Percentiles rank a stretch among this genome's conserved stretches.
These are phyloP conservation scores for Salminus brasiliensis DNA, from an alignment of 2,113 vertebrate species.

Conservation along the genomic window DNA sequence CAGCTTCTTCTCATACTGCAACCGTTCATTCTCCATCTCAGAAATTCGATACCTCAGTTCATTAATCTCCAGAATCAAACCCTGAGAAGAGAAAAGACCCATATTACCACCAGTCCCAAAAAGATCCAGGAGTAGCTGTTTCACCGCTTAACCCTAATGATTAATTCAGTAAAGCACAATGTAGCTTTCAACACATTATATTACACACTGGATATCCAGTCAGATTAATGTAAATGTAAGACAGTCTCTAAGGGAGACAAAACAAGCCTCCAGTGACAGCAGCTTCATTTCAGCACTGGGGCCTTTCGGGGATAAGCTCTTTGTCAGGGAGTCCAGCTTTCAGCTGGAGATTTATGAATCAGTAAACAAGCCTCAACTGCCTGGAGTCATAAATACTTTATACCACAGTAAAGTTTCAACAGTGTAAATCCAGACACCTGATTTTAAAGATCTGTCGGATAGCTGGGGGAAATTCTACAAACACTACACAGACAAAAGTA, in stretches of 20 bases:
- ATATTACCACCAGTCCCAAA: neutral
- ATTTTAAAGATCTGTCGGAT: neutral
- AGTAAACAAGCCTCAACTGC: slow-evolving; percentile 25
- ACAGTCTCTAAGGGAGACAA: neutral
- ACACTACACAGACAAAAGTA: neutral
- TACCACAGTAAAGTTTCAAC: slow-evolving; percentile 1
- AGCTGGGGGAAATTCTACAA: neutral
- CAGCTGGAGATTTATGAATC: slow-evolving; percentile 29
- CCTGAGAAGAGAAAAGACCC: slow-evolving; percentile 68
- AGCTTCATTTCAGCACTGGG: slow-evolving; percentile 20
- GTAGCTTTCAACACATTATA: neutral
- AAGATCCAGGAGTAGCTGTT: neutral
- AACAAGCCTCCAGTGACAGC: slow-evolving; percentile 11
- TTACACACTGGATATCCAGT: neutral
- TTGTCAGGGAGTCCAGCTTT: slow-evolving; percentile 30
- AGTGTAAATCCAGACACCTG: neutral
- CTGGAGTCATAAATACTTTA: neutral
- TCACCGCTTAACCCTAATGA: neutral
- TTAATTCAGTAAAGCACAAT: neutral
- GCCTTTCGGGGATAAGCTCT: slow-evolving; percentile 17
- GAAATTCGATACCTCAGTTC: slow-evolving; percentile 87
- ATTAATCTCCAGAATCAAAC: slow-evolving; percentile 88
- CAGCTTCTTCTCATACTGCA: slow-evolving; percentile 94
- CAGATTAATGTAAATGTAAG: neutral
- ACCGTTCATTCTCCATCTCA: slow-evolving; percentile 89